Conservation (phyloP, 2,888 invertebrate genomes). For the Mycalesis mineus region DNA sequence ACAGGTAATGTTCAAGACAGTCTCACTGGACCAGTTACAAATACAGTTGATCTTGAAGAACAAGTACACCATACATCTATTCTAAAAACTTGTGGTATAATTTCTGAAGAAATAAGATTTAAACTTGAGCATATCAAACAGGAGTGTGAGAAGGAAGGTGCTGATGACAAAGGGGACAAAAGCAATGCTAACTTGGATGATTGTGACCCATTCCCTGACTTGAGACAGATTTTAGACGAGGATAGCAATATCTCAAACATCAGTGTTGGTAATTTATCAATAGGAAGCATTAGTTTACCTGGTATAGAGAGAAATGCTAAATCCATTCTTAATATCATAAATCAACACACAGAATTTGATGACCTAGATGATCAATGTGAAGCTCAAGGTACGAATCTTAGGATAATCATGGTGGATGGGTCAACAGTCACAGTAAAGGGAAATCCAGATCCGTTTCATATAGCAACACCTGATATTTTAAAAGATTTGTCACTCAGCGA, state of each 20-base stretch:
- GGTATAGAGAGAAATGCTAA: constrained; percentile 33
- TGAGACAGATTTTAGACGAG: constrained; percentile 36
- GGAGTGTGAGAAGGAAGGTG: neutral
- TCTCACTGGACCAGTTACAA: too few species aligned
- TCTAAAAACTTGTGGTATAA: too few species aligned
- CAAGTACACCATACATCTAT: too few species aligned
- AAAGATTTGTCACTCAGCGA: constrained; percentile 30
- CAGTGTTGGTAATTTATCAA: constrained; percentile 43
- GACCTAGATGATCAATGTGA: constrained; percentile 10
- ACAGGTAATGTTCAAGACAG: too few species aligned
- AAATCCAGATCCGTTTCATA: constrained; percentile 47
- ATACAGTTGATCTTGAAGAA: too few species aligned
- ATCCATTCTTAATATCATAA: constrained; percentile 30
- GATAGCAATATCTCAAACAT: constrained; percentile 44
- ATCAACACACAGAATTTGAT: constrained; percentile 28
- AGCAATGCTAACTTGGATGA: neutral
- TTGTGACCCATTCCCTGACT: constrained; percentile 29
- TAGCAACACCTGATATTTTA: constrained; percentile 43
- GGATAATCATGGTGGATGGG: constrained; percentile 32
- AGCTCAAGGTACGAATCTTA: neutral
- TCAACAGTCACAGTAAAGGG: constrained; percentile 33
- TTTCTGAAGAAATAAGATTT: neutral
- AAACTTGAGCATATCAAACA: neutral
- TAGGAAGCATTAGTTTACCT: constrained; percentile 33
- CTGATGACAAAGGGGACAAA: neutral